A percentile compares a stretch with the other conserved stretches of the same genome.
These are phyloP conservation scores for Hydrotaea cyrtoneurina DNA, from an alignment of 2,888 invertebrate genomes.

Conservation along the genomic window DNA sequence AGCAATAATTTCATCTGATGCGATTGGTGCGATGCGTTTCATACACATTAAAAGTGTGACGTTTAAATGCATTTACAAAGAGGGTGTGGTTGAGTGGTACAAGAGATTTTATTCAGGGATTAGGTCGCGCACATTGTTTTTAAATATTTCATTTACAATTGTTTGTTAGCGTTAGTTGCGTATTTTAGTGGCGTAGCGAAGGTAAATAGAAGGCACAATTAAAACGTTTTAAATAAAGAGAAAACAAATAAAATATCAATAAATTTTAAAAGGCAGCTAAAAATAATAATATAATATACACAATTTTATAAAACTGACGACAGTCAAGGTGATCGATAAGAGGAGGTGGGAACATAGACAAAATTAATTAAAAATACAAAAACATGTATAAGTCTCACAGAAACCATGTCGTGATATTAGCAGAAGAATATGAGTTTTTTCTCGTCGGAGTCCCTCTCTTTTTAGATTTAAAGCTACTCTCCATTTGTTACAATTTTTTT, in stretches of 20 bases:
- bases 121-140: conserved; percentile 45
- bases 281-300: background rate
- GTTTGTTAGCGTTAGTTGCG: conserved; percentile 54
- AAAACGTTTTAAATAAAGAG: conserved; percentile 27
- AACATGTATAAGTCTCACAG: background rate
- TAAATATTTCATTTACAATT: conserved; percentile 20
- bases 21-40: background rate
- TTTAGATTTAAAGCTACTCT: background rate
- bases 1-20: conserved; percentile 89
- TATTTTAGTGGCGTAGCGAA: conserved; percentile 48
- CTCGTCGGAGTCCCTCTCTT: background rate
- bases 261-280: conserved; percentile 25
- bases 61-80: conserved; percentile 46
- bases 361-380: background rate
- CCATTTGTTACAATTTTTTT: background rate
- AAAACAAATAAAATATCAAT: conserved; percentile 19
- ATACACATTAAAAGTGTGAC: background rate
- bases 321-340: background rate
- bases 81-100: conserved; percentile 61
- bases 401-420: background rate
- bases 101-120: conserved; percentile 64
- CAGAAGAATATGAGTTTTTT: background rate
- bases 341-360: background rate
- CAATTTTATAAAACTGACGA: background rate
- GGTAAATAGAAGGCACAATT: conserved; percentile 51